Conservation (phyloP, 1,140 invertebrate genomes). For the Ceratina japonica region DNA sequence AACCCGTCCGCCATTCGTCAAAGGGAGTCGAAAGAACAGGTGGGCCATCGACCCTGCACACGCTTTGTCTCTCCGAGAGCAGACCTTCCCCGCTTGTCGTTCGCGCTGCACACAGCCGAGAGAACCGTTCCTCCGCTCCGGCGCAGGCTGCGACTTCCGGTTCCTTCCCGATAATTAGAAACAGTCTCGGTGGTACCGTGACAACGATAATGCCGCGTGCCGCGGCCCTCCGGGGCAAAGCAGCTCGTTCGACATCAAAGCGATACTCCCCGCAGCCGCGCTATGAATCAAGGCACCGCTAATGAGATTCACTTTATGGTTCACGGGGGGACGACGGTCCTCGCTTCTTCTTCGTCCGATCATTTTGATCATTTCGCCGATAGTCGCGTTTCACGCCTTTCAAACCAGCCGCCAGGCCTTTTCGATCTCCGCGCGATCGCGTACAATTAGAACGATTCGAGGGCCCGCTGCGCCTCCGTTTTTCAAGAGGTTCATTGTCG, state of each 20-base stretch:
- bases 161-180: conserved; percentile 64
- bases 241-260: conserved; percentile 78
- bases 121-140: conserved; percentile 1
- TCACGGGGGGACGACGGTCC: conserved; percentile 53
- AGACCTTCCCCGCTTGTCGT: not conserved
- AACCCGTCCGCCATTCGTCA: conserved; percentile 24
- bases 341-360: conserved; percentile 56
- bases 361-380: conserved; percentile 66
- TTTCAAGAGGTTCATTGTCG: not conserved
- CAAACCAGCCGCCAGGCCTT: conserved; percentile 7
- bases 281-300: conserved; percentile 74
- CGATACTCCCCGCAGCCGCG: conserved; percentile 59
- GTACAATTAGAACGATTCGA: conserved; percentile 21
- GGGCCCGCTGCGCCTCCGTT: not conserved
- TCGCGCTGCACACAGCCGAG: not conserved
- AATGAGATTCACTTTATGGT: conserved; percentile 79
- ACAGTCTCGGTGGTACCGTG: conserved; percentile 49
- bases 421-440: not conserved
- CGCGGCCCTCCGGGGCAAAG: conserved; percentile 64
- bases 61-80: conserved; percentile 29
- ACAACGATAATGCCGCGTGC: conserved; percentile 60
- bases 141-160: conserved; percentile 59
- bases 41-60: conserved; percentile 20
- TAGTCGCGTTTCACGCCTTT: conserved; percentile 49
- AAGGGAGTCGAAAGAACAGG: conserved; percentile 43